Evolutionary conservation across 2,113 vertebrate genomes (phyloP).

Genomic region (Elgaria multicarinata): DNA sequence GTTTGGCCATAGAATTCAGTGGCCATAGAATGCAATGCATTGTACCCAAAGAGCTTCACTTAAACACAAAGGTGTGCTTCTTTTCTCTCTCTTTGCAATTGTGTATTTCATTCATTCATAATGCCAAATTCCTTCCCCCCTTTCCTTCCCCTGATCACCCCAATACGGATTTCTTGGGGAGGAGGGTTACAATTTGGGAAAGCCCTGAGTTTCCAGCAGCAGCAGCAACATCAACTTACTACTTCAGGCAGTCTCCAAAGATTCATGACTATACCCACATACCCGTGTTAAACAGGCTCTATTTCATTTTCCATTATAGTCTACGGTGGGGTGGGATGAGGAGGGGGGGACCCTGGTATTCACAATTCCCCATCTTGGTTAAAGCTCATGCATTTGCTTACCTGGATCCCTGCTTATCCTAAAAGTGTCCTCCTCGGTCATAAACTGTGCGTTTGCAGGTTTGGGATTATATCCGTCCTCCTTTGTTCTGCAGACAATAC

Average conservation of each 20-base stretch:
- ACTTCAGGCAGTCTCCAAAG: constrained; percentile 59
- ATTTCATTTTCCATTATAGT: constrained; percentile 79
- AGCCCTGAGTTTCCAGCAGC: constrained; percentile 58
- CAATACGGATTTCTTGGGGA: not conserved
- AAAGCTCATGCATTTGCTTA: constrained; percentile 92
- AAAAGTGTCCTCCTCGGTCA: constrained; percentile 87
- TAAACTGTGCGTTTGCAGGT: constrained; percentile 86
- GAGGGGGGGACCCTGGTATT: constrained; percentile 79
- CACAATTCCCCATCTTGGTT: constrained; percentile 87
- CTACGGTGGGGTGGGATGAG: not conserved
- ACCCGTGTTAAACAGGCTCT: constrained; percentile 82
- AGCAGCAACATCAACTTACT: constrained; percentile 69
- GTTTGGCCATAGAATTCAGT: not conserved
- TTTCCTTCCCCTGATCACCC: not conserved
- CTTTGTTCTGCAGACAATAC: constrained; percentile 96
- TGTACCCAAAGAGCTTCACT: not conserved
- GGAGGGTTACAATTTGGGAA: constrained; percentile 69
- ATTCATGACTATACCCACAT: constrained; percentile 63
- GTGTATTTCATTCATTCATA: too few species aligned
- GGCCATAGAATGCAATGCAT: not conserved
- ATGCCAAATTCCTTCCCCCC: not conserved
- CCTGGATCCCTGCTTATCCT: constrained; percentile 98
- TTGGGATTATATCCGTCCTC: constrained; percentile 94
- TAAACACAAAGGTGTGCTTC: not conserved
- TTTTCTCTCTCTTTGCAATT: not conserved